Evolutionary conservation across 2,113 vertebrate genomes (phyloP).

Genomic region (Rhadina sibilatrix): DNA sequence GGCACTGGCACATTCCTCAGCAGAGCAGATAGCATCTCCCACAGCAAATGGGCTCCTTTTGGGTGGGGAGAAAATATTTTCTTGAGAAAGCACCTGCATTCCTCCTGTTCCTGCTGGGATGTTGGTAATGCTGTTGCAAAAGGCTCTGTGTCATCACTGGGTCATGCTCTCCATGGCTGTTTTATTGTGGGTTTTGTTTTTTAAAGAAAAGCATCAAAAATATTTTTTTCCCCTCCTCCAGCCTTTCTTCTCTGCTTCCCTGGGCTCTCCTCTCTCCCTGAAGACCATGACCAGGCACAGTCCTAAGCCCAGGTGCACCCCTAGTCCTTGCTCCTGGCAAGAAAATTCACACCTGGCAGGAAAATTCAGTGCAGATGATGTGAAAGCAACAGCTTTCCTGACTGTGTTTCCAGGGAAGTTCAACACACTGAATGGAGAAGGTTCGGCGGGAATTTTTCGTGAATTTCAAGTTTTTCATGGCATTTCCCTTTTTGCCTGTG

Average conservation of each 20-base stretch:
- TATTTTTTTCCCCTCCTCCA: neutral
- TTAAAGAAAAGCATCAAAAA: neutral
- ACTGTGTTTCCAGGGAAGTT: neutral
- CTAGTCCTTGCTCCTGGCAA: neutral
- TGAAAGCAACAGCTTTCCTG: neutral
- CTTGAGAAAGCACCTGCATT: neutral
- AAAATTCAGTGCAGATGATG: fast-evolving
- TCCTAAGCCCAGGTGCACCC: too few species aligned
- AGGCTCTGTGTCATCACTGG: neutral
- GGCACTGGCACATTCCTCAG: neutral
- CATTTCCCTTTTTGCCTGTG: neutral
- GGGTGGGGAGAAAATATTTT: constrained; percentile 14
- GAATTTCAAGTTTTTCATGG: neutral
- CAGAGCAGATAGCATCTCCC: neutral
- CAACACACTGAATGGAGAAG: fast-evolving
- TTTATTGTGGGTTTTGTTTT: neutral
- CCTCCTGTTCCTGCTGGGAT: neutral
- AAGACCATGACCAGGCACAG: neutral
- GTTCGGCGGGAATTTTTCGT: fast-evolving
- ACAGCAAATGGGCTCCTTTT: neutral
- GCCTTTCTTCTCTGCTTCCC: neutral
- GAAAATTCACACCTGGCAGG: neutral
- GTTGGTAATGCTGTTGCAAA: neutral
- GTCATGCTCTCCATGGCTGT: neutral
- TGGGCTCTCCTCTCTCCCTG: neutral